Evolutionary conservation across 23 tunicate genomes (phyloP), one percentile per base, ranked within the genome.

Genomic region (Styela clava): DNA sequence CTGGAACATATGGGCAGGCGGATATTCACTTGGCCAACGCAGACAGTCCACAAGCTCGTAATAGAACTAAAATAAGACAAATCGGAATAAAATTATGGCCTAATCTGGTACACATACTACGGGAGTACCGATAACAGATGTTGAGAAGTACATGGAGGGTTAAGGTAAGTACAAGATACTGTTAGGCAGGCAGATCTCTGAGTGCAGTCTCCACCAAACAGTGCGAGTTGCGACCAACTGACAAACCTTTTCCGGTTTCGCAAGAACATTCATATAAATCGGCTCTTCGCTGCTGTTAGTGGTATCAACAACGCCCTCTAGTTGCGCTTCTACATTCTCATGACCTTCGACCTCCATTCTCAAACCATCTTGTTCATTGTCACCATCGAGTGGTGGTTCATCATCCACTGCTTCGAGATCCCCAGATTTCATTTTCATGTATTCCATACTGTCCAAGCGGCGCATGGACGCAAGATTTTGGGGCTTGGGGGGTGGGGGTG

Each of bases 381-480:
- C 35, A 30, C 35, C 73, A 31, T 25, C 34, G 26, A 64, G 73
- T 36, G 63, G 61, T 22, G 3, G 34, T 37, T 21, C 64, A 5
- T 21, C 64, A 16, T 52, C 67, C 56, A 23, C 52, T 26, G 28
- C 7, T 33, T 79, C 61, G 36, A 52, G 56, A 20, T 61, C 20
- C 31, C 63, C 83, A 1, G 25, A 5, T 31, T 82, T 87, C 74
- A 83, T 32, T 68, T 85, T 85, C 74, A 80, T 81, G 61, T 62
- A 85, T 51, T 89, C 95, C 61, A 89, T 52, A 63, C 95, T 89
- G 80, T 89, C 95, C 87, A 78, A 74, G 56, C 81, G 89, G n/a
- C 51, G 61, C 73, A 89, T 79, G 31, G 81, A 44, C 31, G 52
- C 21, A 51, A 56, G 22, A 26, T 25, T 35, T 29, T 29, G 64